Base-by-base conservation (phyloP, 2,888 invertebrate genomes). In the Oxycera nigricornis region DNA sequence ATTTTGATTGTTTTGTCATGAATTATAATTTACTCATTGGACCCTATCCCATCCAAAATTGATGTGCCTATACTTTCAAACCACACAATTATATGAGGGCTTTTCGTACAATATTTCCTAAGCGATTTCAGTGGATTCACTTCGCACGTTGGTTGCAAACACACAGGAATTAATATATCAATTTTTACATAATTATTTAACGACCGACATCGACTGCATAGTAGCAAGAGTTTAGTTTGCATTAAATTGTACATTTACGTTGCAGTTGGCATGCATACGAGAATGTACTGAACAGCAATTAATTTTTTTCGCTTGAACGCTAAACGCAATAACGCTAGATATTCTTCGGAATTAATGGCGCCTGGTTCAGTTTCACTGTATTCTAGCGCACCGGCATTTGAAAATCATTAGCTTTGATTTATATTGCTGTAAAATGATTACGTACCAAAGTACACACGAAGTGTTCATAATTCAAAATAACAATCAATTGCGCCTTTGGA, bases 91-190 rank as follows among this genome's bases (percentile, higher is more conserved):
- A n/a, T n/a, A n/a, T n/a, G n/a, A n/a, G n/a, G n/a, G n/a, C n/a
- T n/a, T n/a, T n/a, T n/a, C 14, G 20, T 39, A n/a, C 11, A 65
- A 65, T 41, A 41, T 65, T 65, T 41, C 20, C 65, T 65, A 65
- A 65, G 39, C 30, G 65, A n/a, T 41, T 22, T 65, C 30, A 65
- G 30, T 65, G 20, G 65, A 9, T 41, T 65, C 65, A 22, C 41
- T 65, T 65, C 41, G 39, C 24, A n/a, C 1, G 39, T 17, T 41
- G 65, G 26, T 61, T 61, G 35, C 4, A 61, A 31, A 61, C 35
- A 35, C 4, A 24, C 24, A 55, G 6, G 20, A 20, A 55, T 24
- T 55, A 24, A 55, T 55, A 55, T 20, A 55, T 20, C 6, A 55
- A 55, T 55, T 1, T 55, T 55, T 1, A 55, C 55, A 55, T 55